Conservation (phyloP, 2,888 invertebrate genomes). For the Lithophane ornitopus region DNA sequence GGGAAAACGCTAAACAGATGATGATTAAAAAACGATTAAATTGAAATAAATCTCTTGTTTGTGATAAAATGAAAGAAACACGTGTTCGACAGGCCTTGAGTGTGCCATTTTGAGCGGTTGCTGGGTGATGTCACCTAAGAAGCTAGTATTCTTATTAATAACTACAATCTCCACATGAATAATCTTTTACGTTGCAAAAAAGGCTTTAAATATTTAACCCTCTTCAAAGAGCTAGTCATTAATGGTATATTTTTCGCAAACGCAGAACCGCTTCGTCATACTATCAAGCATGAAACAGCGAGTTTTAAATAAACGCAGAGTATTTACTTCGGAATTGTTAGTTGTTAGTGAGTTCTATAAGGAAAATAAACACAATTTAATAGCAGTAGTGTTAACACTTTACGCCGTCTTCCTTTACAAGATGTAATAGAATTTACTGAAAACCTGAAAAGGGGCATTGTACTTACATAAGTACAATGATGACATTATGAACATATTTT, state of each 20-base stretch:
- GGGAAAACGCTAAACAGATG: too few species aligned
- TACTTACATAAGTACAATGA: too few species aligned
- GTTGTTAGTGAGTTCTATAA: background rate
- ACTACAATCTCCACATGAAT: conserved; percentile 9
- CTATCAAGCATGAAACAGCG: conserved; percentile 9
- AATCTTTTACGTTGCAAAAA: conserved; percentile 26
- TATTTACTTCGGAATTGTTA: background rate
- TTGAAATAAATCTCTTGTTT: background rate
- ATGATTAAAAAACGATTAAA: background rate
- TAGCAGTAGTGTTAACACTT: background rate
- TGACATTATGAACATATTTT: background rate
- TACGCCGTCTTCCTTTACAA: background rate
- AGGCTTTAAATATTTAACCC: background rate
- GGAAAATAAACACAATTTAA: conserved; percentile 12
- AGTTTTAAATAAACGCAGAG: background rate
- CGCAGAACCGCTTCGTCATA: conserved; percentile 5
- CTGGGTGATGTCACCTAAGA: conserved; percentile 39
- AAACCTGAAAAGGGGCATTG: background rate
- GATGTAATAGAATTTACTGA: background rate
- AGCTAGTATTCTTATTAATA: conserved; percentile 10
- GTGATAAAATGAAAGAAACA: background rate
- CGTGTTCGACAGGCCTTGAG: conserved; percentile 27
- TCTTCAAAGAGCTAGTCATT: background rate
- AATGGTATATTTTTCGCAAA: background rate
- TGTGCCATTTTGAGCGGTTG: conserved; percentile 10